A percentile compares a stretch with the other conserved stretches of the same genome.
These are phyloP conservation scores for Psilopogon haemacephalus DNA, from an alignment of 2,113 vertebrate species.

Conservation along the genomic window DNA sequence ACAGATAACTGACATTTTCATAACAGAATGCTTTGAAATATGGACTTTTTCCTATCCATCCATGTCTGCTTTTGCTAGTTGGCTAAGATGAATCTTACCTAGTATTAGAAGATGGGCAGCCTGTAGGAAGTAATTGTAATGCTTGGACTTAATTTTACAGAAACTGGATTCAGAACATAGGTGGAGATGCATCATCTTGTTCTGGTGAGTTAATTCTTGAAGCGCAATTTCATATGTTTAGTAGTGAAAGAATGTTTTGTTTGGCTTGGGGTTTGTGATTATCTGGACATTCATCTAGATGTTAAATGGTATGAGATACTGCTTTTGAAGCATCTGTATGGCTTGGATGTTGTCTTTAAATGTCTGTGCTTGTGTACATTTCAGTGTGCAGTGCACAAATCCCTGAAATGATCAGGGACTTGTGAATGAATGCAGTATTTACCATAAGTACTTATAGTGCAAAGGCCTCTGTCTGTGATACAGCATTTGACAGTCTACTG, in stretches of 20 bases:
- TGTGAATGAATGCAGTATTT: neutral
- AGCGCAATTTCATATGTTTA: neutral
- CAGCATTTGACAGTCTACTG: neutral
- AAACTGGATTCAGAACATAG: conserved; percentile 85
- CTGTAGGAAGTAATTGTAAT: neutral
- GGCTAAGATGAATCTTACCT: neutral
- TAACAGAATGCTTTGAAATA: neutral
- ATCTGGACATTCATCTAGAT: neutral
- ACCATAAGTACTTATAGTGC: neutral
- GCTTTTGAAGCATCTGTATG: neutral
- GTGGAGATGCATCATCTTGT: conserved; percentile 84
- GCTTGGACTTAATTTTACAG: conserved; percentile 72
- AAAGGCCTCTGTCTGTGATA: neutral
- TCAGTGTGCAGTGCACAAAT: conserved; percentile 6
- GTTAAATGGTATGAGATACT: neutral
- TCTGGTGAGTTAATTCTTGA: conserved; percentile 72
- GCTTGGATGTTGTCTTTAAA: conserved; percentile 4
- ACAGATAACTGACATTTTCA: neutral
- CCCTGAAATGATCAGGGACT: neutral
- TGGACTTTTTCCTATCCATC: neutral
- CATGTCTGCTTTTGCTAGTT: neutral
- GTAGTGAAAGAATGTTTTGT: neutral
- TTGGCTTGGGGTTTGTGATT: neutral
- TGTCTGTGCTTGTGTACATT: conserved; percentile 25
- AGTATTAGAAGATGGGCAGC: neutral